phyloP scores from a whole-genome alignment of 2,888 invertebrate genomes.

The Acronicta aceris region DNA sequence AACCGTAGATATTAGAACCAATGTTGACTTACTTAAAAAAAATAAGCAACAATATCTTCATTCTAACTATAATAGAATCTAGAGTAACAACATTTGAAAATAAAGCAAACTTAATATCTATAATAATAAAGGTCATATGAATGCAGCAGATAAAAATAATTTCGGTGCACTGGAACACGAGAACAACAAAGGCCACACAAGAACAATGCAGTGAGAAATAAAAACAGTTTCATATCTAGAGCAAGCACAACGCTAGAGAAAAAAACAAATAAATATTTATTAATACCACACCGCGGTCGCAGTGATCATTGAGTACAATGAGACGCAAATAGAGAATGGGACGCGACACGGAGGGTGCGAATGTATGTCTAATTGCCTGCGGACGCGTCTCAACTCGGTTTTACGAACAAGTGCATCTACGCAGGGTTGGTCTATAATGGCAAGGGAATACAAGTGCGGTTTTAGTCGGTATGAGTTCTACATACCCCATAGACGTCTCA shows the following conservation, averaged over 20 bases:
- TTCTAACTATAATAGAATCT: no score
- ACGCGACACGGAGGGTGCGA: slow-evolving; percentile 63
- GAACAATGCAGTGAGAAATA: slow-evolving; percentile 34
- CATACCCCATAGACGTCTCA: no score
- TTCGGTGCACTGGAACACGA: slow-evolving; percentile 26
- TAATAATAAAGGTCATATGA: no score
- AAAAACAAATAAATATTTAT: slow-evolving; percentile 31
- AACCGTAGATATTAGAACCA: no score
- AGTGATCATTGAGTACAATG: slow-evolving; percentile 48
- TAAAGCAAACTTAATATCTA: no score
- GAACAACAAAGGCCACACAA: slow-evolving; percentile 36
- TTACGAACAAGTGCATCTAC: slow-evolving; percentile 58
- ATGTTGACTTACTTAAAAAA: no score
- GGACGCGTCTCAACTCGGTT: slow-evolving; percentile 73
- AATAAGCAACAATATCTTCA: no score
- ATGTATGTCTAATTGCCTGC: slow-evolving; percentile 72
- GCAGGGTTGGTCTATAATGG: slow-evolving; percentile 46
- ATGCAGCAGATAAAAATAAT: slow-evolving; percentile 10
- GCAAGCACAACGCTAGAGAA: slow-evolving; percentile 32
- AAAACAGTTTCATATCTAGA: slow-evolving; percentile 48
- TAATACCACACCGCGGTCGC: slow-evolving; percentile 34
- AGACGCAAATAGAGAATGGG: slow-evolving; percentile 58
- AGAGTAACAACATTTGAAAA: no score
- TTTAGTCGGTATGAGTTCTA: no score
- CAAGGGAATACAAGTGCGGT: no score